A percentile compares a stretch with the other conserved stretches of the same genome.
Conservation (phyloP, 2,888 invertebrate genomes). For the Dichetophora obliterata region DNA sequence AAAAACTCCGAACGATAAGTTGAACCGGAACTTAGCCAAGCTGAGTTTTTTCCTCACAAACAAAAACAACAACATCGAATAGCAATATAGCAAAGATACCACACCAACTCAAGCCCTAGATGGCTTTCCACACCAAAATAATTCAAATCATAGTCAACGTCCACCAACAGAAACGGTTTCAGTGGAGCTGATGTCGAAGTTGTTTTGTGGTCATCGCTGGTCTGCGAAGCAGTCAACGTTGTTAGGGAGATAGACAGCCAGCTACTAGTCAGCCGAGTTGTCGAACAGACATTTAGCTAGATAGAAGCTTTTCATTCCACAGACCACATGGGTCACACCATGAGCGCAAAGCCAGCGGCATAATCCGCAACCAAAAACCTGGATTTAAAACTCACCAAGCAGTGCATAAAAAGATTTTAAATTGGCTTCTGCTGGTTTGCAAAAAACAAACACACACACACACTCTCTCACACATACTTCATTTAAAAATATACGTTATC, state of each 20-base stretch:
- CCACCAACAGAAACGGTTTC: not conserved
- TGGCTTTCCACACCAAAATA: not conserved
- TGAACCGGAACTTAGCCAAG: conserved; percentile 1
- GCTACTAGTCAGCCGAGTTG: not conserved
- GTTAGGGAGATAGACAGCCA: not conserved
- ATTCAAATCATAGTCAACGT: conserved; percentile 9
- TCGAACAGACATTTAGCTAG: not conserved
- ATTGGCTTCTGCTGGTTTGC: conserved; percentile 7
- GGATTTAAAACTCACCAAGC: conserved; percentile 4
- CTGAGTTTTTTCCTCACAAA: not conserved
- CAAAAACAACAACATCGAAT: not conserved
- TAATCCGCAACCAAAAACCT: not conserved
- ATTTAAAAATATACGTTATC: not conserved
- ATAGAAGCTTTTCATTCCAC: not conserved
- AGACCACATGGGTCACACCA: not conserved
- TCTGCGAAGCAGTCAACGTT: not conserved
- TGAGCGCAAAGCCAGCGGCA: not conserved
- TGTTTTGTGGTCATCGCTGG: conserved; percentile 15
- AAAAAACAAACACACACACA: not conserved
- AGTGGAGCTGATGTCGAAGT: conserved; percentile 1
- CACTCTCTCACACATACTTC: not conserved
- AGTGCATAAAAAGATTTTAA: not conserved
- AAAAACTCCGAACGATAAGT: not conserved
- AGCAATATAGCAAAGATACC: not conserved
- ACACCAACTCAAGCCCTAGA: conserved; percentile 1